Conservation (phyloP, 2,797 vertebrate species). For the Aplochiton taeniatus region DNA sequence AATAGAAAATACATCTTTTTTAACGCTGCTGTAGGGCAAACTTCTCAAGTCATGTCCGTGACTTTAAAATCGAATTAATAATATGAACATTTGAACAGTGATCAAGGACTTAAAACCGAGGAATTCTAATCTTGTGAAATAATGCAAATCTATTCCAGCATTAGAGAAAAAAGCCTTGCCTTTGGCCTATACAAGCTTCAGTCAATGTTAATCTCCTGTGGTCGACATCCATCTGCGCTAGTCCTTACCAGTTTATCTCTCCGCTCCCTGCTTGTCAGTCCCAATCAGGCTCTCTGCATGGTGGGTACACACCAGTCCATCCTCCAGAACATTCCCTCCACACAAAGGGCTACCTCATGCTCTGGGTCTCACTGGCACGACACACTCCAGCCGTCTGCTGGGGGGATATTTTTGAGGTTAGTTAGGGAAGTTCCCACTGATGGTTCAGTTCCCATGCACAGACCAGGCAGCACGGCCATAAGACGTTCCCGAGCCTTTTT, state of each 20-base stretch:
- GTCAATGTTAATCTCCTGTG: slow-evolving; percentile 38
- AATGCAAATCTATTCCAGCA: slow-evolving; percentile 18
- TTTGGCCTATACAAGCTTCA: slow-evolving; percentile 24
- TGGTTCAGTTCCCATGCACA: too few species aligned
- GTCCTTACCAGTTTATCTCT: slow-evolving; percentile 28
- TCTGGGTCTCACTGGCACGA: too few species aligned
- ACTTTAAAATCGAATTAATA: slow-evolving; percentile 1
- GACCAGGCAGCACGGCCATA: neutral
- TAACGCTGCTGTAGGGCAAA: neutral
- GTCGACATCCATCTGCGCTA: slow-evolving; percentile 49
- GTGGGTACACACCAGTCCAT: neutral
- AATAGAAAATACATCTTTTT: too few species aligned
- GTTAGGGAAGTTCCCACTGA: too few species aligned
- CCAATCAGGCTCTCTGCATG: slow-evolving; percentile 46
- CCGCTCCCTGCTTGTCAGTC: slow-evolving; percentile 37
- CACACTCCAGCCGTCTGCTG: too few species aligned
- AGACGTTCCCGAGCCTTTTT: neutral
- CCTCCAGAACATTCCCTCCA: too few species aligned
- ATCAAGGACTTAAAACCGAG: slow-evolving; percentile 7
- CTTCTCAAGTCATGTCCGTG: neutral
- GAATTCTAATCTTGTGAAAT: too few species aligned
- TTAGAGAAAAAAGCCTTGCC: neutral
- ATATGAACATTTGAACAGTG: neutral
- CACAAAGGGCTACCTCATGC: too few species aligned
- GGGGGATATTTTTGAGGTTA: too few species aligned